These are phyloP conservation scores for Saimiri boliviensis DNA, from an alignment of 2,113 vertebrate genomes.

Conservation along the genomic window DNA sequence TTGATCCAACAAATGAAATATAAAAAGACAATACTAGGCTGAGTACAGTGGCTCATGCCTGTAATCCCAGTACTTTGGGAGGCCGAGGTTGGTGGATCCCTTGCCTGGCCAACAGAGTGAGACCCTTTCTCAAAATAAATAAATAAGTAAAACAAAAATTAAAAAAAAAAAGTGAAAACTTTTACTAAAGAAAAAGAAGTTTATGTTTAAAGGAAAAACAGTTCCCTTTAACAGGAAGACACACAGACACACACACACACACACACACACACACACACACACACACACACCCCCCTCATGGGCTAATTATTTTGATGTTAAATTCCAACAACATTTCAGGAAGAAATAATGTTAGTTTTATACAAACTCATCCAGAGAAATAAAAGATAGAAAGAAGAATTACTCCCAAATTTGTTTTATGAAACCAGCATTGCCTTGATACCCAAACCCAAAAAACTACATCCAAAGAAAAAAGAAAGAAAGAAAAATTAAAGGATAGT, in stretches of 20 bases:
- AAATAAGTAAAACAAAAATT: not conserved
- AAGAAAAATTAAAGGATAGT: not conserved
- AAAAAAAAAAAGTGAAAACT: not conserved
- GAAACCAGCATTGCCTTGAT: not conserved
- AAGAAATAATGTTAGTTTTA: not conserved
- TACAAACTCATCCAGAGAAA: not conserved
- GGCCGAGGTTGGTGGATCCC: not conserved
- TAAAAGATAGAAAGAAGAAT: not conserved
- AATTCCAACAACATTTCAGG: not conserved
- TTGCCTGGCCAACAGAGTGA: not conserved
- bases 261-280: too few species aligned
- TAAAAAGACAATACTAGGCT: not conserved
- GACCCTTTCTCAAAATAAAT: not conserved
- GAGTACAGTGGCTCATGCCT: not conserved
- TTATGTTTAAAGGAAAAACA: not conserved
- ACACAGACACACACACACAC: not conserved
- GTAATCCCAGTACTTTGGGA: not conserved
- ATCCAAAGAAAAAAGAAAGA: not conserved
- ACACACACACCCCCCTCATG: not conserved
- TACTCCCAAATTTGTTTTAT: not conserved
- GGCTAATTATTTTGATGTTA: conserved; percentile 10
- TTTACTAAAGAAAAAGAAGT: not conserved
- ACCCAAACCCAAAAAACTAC: not conserved
- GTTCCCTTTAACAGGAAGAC: not conserved
- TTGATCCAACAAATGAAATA: not conserved